phyloP scores from a whole-genome alignment of 2,797 vertebrate genomes.

The Falco concolor region DNA sequence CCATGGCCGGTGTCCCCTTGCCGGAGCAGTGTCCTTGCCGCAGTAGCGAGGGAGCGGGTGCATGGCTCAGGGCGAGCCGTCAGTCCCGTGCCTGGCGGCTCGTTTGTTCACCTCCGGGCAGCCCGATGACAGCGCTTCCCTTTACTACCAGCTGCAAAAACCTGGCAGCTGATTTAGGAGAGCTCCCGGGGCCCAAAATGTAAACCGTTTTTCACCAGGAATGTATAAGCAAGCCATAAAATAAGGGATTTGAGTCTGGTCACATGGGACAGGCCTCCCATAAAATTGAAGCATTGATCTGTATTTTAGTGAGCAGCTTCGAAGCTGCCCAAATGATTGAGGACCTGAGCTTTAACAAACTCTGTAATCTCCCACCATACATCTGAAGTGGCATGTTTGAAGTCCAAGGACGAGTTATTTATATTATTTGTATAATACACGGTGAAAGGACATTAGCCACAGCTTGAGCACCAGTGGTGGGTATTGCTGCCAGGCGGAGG shows the following conservation, averaged over 20 bases:
- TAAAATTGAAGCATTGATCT: constrained; percentile 86
- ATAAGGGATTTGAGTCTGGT: constrained; percentile 85
- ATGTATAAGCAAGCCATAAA: constrained; percentile 95
- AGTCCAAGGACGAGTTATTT: constrained; percentile 77
- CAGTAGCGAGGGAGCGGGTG: not conserved
- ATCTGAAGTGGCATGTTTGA: constrained; percentile 83
- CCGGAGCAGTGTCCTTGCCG: rapidly evolving
- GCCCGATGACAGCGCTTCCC: constrained; percentile 82
- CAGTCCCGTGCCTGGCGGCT: constrained; percentile 72
- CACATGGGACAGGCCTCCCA: constrained; percentile 81
- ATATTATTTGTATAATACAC: constrained; percentile 72
- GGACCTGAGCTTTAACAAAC: constrained; percentile 74
- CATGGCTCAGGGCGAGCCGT: not conserved
- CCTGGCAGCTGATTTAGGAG: constrained; percentile 92
- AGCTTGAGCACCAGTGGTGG: not conserved
- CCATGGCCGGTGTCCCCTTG: rapidly evolving
- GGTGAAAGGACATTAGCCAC: constrained; percentile 75
- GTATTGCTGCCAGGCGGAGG: not conserved
- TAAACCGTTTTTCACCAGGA: constrained; percentile 90
- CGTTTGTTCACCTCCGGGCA: constrained; percentile 74
- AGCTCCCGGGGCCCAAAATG: constrained; percentile 82
- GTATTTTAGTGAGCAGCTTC: constrained; percentile 68
- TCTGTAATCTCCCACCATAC: constrained; percentile 78
- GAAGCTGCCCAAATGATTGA: constrained; percentile 69
- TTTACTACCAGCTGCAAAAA: constrained; percentile 83